These are phyloP conservation scores for Ptilonorhynchus violaceus DNA, from an alignment of 2,113 vertebrate species.

Conservation along the genomic window DNA sequence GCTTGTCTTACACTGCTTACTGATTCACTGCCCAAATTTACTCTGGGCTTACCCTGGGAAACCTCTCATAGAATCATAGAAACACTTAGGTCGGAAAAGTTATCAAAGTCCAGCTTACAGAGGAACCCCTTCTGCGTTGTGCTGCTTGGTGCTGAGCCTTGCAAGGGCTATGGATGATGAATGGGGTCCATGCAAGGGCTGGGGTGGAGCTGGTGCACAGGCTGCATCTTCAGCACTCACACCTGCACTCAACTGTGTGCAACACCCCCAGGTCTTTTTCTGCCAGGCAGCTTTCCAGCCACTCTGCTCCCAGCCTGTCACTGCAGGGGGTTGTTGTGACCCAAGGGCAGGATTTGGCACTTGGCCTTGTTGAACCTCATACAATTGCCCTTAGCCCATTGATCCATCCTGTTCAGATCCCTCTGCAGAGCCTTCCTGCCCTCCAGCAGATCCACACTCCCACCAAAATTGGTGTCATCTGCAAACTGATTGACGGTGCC, in stretches of 20 bases:
- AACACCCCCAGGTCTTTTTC: not conserved
- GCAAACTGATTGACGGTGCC: not conserved
- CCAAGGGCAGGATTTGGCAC: not conserved
- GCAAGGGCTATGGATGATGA: not conserved
- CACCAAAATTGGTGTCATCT: no score
- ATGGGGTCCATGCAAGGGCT: not conserved
- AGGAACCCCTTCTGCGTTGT: not conserved
- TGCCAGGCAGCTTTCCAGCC: not conserved
- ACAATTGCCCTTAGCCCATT: accelerated
- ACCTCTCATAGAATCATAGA: not conserved
- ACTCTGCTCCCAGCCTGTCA: not conserved
- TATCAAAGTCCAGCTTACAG: not conserved
- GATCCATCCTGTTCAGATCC: not conserved
- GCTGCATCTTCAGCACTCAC: not conserved
- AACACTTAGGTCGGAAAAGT: not conserved
- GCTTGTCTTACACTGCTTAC: not conserved
- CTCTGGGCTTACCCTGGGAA: not conserved
- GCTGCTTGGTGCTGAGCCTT: not conserved
- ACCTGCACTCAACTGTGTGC: not conserved
- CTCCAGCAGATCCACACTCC: not conserved
- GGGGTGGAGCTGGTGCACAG: not conserved
- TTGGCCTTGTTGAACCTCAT: not conserved
- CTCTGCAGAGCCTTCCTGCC: not conserved
- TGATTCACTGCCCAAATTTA: not conserved
- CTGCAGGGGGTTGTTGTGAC: not conserved